These are phyloP conservation scores for Sipha flava DNA, from an alignment of 1,140 invertebrate species.

Conservation along the genomic window DNA sequence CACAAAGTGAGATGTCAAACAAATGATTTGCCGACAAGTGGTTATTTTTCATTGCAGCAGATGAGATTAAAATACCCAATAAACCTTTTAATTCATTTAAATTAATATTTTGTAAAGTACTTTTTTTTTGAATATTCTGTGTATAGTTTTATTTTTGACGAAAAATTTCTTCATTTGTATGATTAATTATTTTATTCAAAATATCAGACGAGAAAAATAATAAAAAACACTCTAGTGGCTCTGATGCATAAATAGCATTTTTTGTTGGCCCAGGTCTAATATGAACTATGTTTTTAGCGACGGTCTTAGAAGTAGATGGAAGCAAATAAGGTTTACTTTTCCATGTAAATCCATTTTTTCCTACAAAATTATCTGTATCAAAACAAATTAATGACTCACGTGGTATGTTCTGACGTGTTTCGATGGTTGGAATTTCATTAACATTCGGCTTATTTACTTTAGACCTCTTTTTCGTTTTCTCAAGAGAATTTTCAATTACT, in stretches of 20 bases:
- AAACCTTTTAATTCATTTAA: constrained; percentile 33
- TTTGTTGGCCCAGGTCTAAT: not conserved
- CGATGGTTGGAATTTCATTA: no score
- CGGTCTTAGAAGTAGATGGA: not conserved
- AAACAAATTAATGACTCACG: no score
- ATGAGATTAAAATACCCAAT: constrained; percentile 36
- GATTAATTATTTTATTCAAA: constrained; percentile 2
- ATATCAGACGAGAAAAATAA: constrained; percentile 26
- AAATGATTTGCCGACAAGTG: constrained; percentile 36
- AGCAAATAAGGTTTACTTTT: not conserved
- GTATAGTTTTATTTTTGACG: not conserved
- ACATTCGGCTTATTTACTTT: no score
- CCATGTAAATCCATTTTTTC: not conserved
- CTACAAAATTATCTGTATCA: not conserved
- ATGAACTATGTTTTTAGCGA: not conserved
- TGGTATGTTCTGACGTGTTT: no score
- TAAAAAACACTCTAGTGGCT: constrained; percentile 23
- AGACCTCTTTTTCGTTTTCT: not conserved
- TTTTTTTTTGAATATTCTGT: not conserved
- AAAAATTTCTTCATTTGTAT: constrained; percentile 19
- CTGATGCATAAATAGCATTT: constrained; percentile 19
- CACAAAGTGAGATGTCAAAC: constrained; percentile 36
- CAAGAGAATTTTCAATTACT: not conserved
- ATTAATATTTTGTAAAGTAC: not conserved
- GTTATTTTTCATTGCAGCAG: constrained; percentile 38